Conservation (phyloP, 2,113 vertebrate genomes). For the Pseudolaguvia tuberculata region DNA sequence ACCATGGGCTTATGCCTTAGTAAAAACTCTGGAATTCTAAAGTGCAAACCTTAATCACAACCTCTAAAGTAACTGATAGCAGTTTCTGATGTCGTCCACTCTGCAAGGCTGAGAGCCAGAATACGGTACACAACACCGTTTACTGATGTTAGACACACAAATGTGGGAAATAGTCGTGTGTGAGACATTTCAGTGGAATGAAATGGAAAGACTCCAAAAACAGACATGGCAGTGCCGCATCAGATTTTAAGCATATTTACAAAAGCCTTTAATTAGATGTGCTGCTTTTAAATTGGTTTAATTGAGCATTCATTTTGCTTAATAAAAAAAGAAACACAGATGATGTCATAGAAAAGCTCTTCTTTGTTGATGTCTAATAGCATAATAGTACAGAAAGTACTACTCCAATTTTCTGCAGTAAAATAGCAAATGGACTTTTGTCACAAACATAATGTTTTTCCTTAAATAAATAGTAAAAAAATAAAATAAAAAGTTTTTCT, state of each 20-base stretch:
- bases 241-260: slow-evolving; percentile 8
- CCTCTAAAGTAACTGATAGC: slow-evolving; percentile 9
- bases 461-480: background rate
- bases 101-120: slow-evolving; percentile 8
- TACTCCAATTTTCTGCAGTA: too few relatives aligned
- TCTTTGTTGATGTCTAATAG: too few relatives aligned
- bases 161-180: slow-evolving; percentile 21
- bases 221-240: slow-evolving; percentile 23
- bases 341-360: too few relatives aligned
- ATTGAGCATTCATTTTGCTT: background rate
- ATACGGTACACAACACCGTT: slow-evolving; percentile 20
- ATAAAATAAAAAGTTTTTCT: too few relatives aligned
- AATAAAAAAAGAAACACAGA: background rate
- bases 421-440: background rate
- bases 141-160: slow-evolving; percentile 18
- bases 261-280: background rate
- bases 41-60: background rate
- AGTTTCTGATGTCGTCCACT: slow-evolving; percentile 8
- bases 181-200: slow-evolving; percentile 23
- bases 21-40: background rate
- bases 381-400: too few relatives aligned
- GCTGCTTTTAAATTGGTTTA: slow-evolving; percentile 16
- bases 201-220: slow-evolving; percentile 15
- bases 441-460: background rate
- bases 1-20: background rate